Evolutionary conservation across 2,113 vertebrate genomes (phyloP), one percentile per base, ranked within the genome.

Genomic region (Phaetusa simplex): DNA sequence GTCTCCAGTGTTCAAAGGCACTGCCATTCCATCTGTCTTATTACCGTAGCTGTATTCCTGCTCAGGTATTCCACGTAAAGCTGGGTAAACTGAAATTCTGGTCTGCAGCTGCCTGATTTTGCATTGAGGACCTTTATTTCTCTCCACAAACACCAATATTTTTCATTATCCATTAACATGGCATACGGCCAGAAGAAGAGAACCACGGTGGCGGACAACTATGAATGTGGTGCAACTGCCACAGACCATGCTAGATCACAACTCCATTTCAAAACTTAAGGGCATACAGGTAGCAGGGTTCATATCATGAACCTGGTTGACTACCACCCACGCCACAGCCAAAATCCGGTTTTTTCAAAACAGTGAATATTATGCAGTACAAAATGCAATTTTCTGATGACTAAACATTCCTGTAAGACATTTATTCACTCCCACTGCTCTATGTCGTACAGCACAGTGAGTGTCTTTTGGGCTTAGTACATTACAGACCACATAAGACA

Each of bases 41-140:
- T 59, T 64, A 55, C 7, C 15, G 4, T 42, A 61, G 59, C 95
- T 96, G 90, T 82, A 86, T 86, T 92, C 65, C 91, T 92, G 50
- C 86, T 98, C 97, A 94, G 70, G 92, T 96, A 98, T 98, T 98
- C 97, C 82, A 93, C 73, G 91, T 88, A 71, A 82, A 82, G 62
- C 92, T 97, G 56, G 81, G 78, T 95, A 76, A 93, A 95, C 98
- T 96, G 94, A 97, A 96, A 97, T 98, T 98, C 97, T 92, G 70
- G 82, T 95, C 96, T 92, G 82, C 52, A 91, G 91, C 95, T 90
- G 78, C 78, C 97, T 93, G 79, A 97, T 96, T 98, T 97, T 98
- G 93, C 94, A 96, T 98, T 98, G 34, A 82, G 23, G 69, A 88
- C 80, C 55, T 91, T 91, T 86, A 72, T 22, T 82, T 93, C 53